Conservation (phyloP, 23 tunicate species). For the Oikopleura albicans region DNA sequence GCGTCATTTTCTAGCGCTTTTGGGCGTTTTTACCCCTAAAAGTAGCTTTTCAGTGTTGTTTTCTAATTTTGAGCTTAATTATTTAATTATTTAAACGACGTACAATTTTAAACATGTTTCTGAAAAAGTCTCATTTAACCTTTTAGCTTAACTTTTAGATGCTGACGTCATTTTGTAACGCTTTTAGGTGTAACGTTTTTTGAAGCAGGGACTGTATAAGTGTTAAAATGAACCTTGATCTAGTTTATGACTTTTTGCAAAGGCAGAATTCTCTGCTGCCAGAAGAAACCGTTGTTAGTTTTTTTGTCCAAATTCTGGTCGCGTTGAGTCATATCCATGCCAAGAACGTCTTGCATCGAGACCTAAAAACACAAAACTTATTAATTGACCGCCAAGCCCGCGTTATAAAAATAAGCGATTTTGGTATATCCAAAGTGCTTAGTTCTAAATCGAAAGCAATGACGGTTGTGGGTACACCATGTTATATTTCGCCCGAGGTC, state of each 20-base stretch:
- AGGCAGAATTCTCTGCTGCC: conserved; percentile 29
- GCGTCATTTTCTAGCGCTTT: no score
- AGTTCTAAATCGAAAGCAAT: conserved; percentile 75
- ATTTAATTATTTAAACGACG: no score
- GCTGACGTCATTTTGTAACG: no score
- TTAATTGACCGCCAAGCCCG: conserved; percentile 51
- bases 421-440: conserved; percentile 85
- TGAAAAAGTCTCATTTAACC: no score
- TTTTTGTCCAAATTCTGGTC: conserved; percentile 17
- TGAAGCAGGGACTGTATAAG: no score
- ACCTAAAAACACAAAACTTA: conserved; percentile 69
- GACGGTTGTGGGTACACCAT: conserved; percentile 92
- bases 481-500: conserved; percentile 80
- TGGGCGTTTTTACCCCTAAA: no score
- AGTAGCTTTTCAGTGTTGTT: no score
- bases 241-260: conserved; percentile 45
- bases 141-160: no score
- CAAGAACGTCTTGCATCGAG: conserved; percentile 64
- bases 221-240: no score
- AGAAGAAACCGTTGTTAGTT: conserved; percentile 25
- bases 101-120: no score
- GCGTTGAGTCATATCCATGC: conserved; percentile 58
- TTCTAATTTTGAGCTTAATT: no score
- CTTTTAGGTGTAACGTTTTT: no score
- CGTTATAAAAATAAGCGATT: conserved; percentile 69